Evolutionary conservation across 2,113 vertebrate species (phyloP).

Genomic region (Petromus typicus): DNA sequence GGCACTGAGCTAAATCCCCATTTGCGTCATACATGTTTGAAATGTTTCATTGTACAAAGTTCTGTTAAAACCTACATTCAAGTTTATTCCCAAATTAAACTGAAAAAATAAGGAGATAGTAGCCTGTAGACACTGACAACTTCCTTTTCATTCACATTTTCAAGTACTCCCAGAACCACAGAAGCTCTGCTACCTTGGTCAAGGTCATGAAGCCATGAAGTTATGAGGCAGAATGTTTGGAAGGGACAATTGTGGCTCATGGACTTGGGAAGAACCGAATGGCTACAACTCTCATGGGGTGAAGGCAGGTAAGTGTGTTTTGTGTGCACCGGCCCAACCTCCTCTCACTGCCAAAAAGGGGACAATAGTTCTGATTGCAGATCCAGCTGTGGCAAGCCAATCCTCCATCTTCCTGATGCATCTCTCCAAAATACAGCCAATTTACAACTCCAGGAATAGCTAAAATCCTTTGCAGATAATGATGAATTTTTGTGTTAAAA

Average conservation of each 20-base stretch:
- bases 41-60: neutral
- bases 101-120: neutral
- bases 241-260: neutral
- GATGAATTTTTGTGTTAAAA: conserved; percentile 15
- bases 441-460: conserved; percentile 60
- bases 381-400: conserved; percentile 53
- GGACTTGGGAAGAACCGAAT: neutral
- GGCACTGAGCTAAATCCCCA: too few species aligned
- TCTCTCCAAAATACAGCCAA: conserved; percentile 60
- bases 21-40: neutral
- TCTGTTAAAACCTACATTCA: neutral
- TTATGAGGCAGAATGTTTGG: neutral
- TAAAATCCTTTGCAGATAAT: conserved; percentile 60
- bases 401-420: conserved; percentile 41
- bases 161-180: neutral
- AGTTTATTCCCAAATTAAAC: conserved; percentile 40
- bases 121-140: neutral
- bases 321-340: neutral
- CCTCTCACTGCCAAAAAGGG: neutral
- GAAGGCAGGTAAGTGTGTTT: conserved; percentile 30
- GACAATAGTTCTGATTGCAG: conserved; percentile 73
- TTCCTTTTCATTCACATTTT: neutral
- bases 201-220: neutral
- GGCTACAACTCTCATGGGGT: neutral
- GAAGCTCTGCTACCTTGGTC: neutral